phyloP scores from a whole-genome alignment of 2,113 vertebrate species.

The Sisor rabdophorus region DNA sequence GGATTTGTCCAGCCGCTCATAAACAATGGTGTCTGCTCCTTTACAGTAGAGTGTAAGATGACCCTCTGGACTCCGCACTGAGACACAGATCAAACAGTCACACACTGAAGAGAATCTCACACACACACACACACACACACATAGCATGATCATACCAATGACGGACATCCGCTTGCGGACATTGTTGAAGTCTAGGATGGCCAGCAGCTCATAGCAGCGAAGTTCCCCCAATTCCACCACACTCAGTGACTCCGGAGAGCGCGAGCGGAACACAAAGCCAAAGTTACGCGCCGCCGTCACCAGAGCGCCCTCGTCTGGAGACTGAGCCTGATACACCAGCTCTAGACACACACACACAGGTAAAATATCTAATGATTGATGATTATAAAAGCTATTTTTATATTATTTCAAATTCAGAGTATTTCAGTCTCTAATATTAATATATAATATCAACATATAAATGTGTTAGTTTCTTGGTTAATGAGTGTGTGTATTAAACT shows the following conservation, averaged over 20 bases:
- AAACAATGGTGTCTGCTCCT: slow-evolving; percentile 91
- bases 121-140: not conserved
- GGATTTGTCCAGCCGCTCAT: slow-evolving; percentile 78
- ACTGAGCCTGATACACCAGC: slow-evolving; percentile 90
- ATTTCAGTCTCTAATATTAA: too few relatives aligned
- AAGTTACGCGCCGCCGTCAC: slow-evolving; percentile 93
- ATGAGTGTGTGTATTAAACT: too few relatives aligned
- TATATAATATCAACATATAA: too few relatives aligned
- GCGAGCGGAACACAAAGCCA: slow-evolving; percentile 88
- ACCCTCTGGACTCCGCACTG: slow-evolving; percentile 84
- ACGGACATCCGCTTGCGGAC: slow-evolving; percentile 97
- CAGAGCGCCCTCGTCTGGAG: slow-evolving; percentile 91
- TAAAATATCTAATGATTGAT: too few relatives aligned
- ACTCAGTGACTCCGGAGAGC: slow-evolving; percentile 82
- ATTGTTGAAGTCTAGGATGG: slow-evolving; percentile 92
- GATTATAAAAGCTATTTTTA: too few relatives aligned
- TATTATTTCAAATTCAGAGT: too few relatives aligned
- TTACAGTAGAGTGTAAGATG: slow-evolving; percentile 87
- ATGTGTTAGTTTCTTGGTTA: too few relatives aligned
- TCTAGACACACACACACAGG: slow-evolving; percentile 43
- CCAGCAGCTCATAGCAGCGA: slow-evolving; percentile 79
- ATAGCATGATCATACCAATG: slow-evolving; percentile 71
- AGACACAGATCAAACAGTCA: not conserved
- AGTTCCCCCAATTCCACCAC: slow-evolving; percentile 83
- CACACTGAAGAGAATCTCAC: not conserved